A percentile compares a stretch with the other conserved stretches of the same genome.
Evolutionary conservation across 2,797 vertebrate species (phyloP).

Genomic region (Sternarchorhynchus goeldii): DNA sequence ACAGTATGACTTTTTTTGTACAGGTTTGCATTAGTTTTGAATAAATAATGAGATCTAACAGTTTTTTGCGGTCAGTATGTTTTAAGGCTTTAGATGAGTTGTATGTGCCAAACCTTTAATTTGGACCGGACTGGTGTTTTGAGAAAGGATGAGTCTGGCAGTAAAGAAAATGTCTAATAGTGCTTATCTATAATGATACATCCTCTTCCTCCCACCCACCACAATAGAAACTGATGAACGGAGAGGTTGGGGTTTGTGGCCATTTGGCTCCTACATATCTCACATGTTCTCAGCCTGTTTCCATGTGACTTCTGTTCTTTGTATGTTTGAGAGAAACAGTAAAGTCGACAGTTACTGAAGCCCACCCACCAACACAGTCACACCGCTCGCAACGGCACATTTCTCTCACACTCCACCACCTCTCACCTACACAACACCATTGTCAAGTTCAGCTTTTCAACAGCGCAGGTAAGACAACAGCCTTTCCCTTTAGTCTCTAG

Average conservation of each 20-base stretch:
- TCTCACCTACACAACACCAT: not conserved
- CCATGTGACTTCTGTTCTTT: not conserved
- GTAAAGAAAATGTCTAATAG: not conserved
- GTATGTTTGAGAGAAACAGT: not conserved
- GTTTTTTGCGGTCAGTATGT: too few relatives aligned
- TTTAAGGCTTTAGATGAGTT: too few relatives aligned
- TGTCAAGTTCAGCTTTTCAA: not conserved
- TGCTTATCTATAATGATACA: not conserved
- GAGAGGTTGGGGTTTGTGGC: not conserved
- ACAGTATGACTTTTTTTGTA: too few relatives aligned
- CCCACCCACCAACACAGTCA: conserved; percentile 37
- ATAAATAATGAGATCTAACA: too few relatives aligned
- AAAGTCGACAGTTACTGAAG: conserved; percentile 24
- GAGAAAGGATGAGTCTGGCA: too few relatives aligned
- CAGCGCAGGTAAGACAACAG: conserved; percentile 34
- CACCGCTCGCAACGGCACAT: not conserved
- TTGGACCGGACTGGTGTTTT: too few relatives aligned
- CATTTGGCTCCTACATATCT: too few relatives aligned
- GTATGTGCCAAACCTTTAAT: too few relatives aligned
- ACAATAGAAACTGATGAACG: not conserved
- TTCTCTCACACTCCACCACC: not conserved
- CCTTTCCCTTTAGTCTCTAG: conserved; percentile 3
- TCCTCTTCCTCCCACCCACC: not conserved
- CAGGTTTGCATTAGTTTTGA: too few relatives aligned
- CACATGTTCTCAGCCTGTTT: not conserved